A percentile compares a stretch with the other conserved stretches of the same genome.
Conservation (phyloP, 2,888 invertebrate species). For the Drosophila nr. perissopoda region DNA sequence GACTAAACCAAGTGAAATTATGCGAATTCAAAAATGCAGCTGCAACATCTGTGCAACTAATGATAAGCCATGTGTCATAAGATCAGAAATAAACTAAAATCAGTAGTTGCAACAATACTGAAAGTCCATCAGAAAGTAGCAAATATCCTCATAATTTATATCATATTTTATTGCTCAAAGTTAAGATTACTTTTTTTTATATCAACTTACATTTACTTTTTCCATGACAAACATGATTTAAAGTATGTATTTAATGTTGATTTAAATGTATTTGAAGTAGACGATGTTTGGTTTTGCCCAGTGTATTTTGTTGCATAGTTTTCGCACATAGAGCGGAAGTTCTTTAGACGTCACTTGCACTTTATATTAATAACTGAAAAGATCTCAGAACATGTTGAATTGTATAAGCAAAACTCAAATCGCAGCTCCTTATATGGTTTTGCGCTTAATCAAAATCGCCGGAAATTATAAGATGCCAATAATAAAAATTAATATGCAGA, state of each 20-base stretch:
- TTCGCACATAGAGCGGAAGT: slow-evolving; percentile 44
- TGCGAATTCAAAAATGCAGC: slow-evolving; percentile 12
- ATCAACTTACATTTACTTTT: neutral
- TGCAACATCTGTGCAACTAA: slow-evolving; percentile 1
- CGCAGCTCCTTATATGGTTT: slow-evolving; percentile 51
- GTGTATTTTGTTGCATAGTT: slow-evolving; percentile 31
- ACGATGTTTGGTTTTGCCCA: slow-evolving; percentile 1
- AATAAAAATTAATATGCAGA: slow-evolving; percentile 78
- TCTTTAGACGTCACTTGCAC: slow-evolving; percentile 55
- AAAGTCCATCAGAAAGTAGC: neutral
- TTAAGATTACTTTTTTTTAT: neutral
- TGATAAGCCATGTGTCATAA: neutral
- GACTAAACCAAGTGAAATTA: slow-evolving; percentile 20
- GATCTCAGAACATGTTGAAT: neutral
- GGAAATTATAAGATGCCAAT: slow-evolving; percentile 70
- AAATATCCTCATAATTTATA: neutral
- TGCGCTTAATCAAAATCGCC: slow-evolving; percentile 66
- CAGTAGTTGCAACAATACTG: neutral
- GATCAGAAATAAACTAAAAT: neutral
- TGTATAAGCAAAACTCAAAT: slow-evolving; percentile 33
- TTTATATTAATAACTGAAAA: slow-evolving; percentile 39
- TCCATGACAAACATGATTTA: neutral
- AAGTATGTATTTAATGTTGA: neutral
- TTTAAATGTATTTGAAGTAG: neutral
- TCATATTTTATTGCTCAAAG: neutral